A percentile compares a stretch with the other conserved stretches of the same genome.
These are phyloP conservation scores for Phrynocephalus versicolor DNA, from an alignment of 2,113 vertebrate species.

Conservation along the genomic window DNA sequence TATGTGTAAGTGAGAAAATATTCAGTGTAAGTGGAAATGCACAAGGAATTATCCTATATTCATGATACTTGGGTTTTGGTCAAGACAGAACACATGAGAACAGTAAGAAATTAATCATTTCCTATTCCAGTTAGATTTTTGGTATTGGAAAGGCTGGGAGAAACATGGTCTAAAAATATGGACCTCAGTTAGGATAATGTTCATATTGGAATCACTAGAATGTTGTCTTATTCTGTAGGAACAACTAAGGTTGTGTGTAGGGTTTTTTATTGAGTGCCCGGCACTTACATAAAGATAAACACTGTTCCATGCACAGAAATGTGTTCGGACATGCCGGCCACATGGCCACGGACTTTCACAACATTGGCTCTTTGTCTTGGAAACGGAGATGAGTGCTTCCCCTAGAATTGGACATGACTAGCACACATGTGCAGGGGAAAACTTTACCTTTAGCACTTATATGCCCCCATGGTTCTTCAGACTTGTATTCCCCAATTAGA, in stretches of 20 bases:
- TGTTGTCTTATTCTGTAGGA: background rate
- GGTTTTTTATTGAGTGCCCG: background rate
- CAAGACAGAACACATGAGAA: background rate
- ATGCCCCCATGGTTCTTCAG: no score
- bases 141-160: background rate
- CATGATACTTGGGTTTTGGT: background rate
- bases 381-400: no score
- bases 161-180: background rate
- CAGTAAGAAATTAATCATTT: background rate
- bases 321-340: no score
- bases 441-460: background rate
- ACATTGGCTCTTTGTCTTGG: no score
- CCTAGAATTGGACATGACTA: no score
- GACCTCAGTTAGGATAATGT: background rate
- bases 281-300: background rate
- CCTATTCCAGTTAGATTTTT: background rate
- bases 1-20: background rate
- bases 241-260: background rate
- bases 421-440: no score
- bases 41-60: background rate
- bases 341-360: no score
- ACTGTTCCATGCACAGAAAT: no score
- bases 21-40: background rate
- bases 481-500: background rate
- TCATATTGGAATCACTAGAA: background rate